Conservation (phyloP, 1,140 invertebrate species). For the Cydia amplana region DNA sequence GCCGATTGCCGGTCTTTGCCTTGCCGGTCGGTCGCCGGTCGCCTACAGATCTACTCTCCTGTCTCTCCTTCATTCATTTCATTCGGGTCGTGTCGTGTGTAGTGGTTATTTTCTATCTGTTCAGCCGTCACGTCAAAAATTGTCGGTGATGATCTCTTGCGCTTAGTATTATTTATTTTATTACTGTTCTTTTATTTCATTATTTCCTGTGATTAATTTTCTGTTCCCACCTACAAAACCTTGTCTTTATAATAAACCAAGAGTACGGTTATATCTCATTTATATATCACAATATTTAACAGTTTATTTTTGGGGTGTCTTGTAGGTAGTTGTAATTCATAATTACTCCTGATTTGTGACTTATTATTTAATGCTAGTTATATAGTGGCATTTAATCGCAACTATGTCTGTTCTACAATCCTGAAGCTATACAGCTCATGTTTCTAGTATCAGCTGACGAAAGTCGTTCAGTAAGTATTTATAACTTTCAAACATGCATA, state of each 20-base stretch:
- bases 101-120: slow-evolving; percentile 1
- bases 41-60: not conserved
- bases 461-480: slow-evolving; percentile 20
- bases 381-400: slow-evolving; percentile 2
- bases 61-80: not conserved
- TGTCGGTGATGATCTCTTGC: slow-evolving; percentile 14
- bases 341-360: slow-evolving; percentile 13
- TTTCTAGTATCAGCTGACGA: slow-evolving; percentile 12
- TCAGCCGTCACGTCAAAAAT: slow-evolving; percentile 17
- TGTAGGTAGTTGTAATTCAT: slow-evolving; percentile 28
- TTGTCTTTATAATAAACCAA: not conserved
- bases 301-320: slow-evolving; percentile 16
- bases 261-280: not conserved
- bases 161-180: slow-evolving; percentile 18
- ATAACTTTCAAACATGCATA: slow-evolving; percentile 1
- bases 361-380: not conserved
- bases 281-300: slow-evolving; percentile 14
- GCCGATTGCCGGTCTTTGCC: too few species aligned
- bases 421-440: slow-evolving; percentile 25
- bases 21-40: not conserved
- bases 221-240: not conserved
- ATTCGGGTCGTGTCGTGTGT: not conserved
- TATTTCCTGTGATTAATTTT: slow-evolving; percentile 1
- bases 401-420: slow-evolving; percentile 6
- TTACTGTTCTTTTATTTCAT: slow-evolving; percentile 14